These are phyloP conservation scores for Semaprochilodus insignis DNA, from an alignment of 2,797 vertebrate species.

Conservation along the genomic window DNA sequence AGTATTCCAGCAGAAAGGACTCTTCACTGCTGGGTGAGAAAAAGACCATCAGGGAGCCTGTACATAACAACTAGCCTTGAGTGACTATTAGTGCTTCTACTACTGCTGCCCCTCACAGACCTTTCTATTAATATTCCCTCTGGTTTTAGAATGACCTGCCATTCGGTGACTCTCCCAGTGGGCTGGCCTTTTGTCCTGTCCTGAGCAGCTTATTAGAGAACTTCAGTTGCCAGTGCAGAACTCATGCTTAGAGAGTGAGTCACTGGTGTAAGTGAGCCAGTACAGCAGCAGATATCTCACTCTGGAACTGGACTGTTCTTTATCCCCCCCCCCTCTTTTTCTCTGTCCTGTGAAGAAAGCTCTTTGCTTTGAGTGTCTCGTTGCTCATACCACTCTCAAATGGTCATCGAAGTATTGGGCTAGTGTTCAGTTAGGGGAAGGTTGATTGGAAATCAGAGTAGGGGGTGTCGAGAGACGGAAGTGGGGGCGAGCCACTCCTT, in stretches of 20 bases:
- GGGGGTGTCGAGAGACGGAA: conserved; percentile 57
- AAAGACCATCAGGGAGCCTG: conserved; percentile 3
- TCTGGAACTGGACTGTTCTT: conserved; percentile 26
- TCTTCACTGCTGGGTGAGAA: not conserved
- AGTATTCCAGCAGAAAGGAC: not conserved
- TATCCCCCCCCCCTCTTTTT: not conserved
- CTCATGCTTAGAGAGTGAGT: conserved; percentile 48
- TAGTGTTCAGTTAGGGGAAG: conserved; percentile 36
- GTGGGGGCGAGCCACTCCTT: conserved; percentile 65
- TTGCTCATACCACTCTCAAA: conserved; percentile 20
- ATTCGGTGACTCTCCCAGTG: conserved; percentile 4
- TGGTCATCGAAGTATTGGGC: conserved; percentile 10
- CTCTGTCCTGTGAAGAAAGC: conserved; percentile 26
- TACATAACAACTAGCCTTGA: conserved; percentile 18
- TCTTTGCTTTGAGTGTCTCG: conserved; percentile 15
- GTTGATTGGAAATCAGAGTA: conserved; percentile 39
- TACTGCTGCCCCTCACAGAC: conserved; percentile 10
- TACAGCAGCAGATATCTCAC: conserved; percentile 43
- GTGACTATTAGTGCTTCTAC: not conserved
- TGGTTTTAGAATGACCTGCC: conserved; percentile 48
- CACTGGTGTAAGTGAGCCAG: conserved; percentile 41
- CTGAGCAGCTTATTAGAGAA: conserved; percentile 35
- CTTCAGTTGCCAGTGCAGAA: conserved; percentile 35
- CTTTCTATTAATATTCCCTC: conserved; percentile 53
- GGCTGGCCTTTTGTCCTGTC: conserved; percentile 17